A percentile compares a stretch with the other conserved stretches of the same genome.
phyloP scores from a whole-genome alignment of 2,888 invertebrate genomes.

The Pammene aurita region DNA sequence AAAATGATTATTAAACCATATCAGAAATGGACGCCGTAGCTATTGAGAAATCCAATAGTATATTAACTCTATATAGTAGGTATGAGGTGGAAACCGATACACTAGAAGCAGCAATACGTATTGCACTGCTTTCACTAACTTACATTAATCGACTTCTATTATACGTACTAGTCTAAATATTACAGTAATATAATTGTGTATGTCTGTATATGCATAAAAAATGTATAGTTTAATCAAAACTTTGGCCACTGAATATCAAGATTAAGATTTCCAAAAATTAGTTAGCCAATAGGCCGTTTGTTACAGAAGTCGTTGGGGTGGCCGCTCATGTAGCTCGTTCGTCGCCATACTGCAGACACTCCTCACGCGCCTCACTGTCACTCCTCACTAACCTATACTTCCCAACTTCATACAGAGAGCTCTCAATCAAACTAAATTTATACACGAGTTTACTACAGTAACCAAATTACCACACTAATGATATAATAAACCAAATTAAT shows the following conservation, averaged over 20 bases:
- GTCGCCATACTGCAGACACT: not conserved
- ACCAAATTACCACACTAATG: conserved; percentile 67
- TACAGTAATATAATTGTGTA: conserved; percentile 64
- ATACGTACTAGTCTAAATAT: conserved; percentile 76
- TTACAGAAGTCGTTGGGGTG: conserved; percentile 48
- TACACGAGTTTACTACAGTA: conserved; percentile 73
- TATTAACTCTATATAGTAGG: conserved; percentile 63
- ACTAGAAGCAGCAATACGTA: conserved; percentile 60
- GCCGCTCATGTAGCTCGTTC: not conserved
- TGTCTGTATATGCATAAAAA: conserved; percentile 80
- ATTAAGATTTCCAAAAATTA: conserved; percentile 42
- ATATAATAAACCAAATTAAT: conserved; percentile 69
- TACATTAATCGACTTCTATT: conserved; percentile 53
- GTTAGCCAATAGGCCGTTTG: conserved; percentile 49
- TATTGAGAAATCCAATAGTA: conserved; percentile 69
- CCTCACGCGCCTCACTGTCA: conserved; percentile 45
- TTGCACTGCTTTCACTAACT: conserved; percentile 63
- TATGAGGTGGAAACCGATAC: conserved; percentile 70
- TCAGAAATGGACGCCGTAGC: conserved; percentile 65
- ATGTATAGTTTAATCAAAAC: conserved; percentile 76
- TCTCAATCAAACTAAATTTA: conserved; percentile 69
- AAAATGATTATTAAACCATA: conserved; percentile 77
- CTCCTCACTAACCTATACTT: conserved; percentile 52
- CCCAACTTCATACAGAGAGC: conserved; percentile 70
- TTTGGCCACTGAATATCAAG: conserved; percentile 72